Evolutionary conservation across 92 coral and sea anemone species (phyloP).

Genomic region (Isaurus tuberculatus): DNA sequence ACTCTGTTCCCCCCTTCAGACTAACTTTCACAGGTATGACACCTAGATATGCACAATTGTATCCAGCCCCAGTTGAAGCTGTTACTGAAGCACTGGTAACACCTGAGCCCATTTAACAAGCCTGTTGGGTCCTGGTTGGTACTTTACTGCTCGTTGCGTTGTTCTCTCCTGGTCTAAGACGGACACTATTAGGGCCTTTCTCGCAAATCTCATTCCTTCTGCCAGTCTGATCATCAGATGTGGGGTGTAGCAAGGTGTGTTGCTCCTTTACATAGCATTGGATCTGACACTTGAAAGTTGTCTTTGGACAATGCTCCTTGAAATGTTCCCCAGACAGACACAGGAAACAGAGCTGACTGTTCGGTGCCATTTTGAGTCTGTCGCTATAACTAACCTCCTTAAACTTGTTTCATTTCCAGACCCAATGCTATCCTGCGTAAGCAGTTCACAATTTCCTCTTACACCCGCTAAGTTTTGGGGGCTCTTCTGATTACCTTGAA

Average conservation of each 20-base stretch:
- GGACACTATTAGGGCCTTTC: not conserved
- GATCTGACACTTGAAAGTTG: slow-evolving; percentile 2
- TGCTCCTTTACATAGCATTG: slow-evolving; percentile 15
- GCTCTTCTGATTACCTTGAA: not conserved
- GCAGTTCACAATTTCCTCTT: not conserved
- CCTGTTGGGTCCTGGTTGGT: not conserved
- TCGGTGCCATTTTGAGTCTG: not conserved
- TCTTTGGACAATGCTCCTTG: slow-evolving; percentile 5
- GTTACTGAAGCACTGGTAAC: slow-evolving; percentile 9
- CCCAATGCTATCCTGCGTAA: not conserved
- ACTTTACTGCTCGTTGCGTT: not conserved
- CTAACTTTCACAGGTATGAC: not conserved
- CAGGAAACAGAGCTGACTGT: slow-evolving; percentile 19
- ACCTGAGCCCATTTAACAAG: slow-evolving; percentile 6
- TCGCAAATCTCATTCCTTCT: not conserved
- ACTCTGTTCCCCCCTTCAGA: too few relatives aligned
- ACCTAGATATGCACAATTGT: not conserved
- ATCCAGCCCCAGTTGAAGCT: slow-evolving; percentile 1
- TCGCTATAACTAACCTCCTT: slow-evolving; percentile 5
- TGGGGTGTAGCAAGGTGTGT: slow-evolving; percentile 21
- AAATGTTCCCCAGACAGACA: slow-evolving; percentile 9
- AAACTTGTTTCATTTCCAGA: not conserved
- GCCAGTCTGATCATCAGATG: not conserved
- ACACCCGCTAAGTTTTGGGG: not conserved
- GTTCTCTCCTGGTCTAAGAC: not conserved